Base-by-base conservation (phyloP, 2,113 vertebrate genomes). In the Rhabdomys dilectus region DNA sequence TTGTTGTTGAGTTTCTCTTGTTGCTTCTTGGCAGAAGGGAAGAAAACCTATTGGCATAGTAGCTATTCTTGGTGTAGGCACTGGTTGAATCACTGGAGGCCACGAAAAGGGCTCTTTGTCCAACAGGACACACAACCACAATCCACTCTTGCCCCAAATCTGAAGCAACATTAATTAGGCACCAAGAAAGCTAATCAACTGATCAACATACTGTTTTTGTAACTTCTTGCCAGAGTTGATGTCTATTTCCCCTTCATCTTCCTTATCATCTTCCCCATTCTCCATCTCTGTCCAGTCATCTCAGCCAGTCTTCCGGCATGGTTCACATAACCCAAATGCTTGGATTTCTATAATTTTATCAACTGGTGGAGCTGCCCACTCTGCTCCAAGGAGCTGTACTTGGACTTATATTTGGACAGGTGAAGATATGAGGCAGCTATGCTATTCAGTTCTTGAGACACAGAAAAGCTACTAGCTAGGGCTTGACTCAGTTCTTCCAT, bases 101-200 rank as follows among this genome's bases (percentile, higher is more conserved):
- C 87, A 99, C 99, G 0, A 99, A 98, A 0, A 99, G 99, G 0
- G 99, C 99, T 95, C 99, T 98, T 91, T 99, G 99, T 86, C 99
- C 99, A 0, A 99, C 93, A 0, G 99, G 99, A 97, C 99, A 99
- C 95, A 99, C 99, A 84, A 99, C 99, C 97, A 99, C 98, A 77
- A 99, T 97, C 99, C 99, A 99, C 66, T 99, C 99, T 72, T 99
- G 98, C 78, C 98, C 98, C 98, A 99, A 98, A 77, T 99, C 99
- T 66, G 97, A 84, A 45, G 99, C 99, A 6, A 99, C 98, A 2
- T 99, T 99, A 53, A 99, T 99, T 94, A 99, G 96, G 99, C 99
- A 99, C 97, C 99, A 99, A 1, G 99, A 99, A 53, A 99, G 98
- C 99, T 34, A 68, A 99, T 99, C 97, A 99, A 98, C 99, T 99